A percentile compares a stretch with the other conserved stretches of the same genome.
Conservation (phyloP, 2,888 invertebrate species). For the Sussaba pulchella region DNA sequence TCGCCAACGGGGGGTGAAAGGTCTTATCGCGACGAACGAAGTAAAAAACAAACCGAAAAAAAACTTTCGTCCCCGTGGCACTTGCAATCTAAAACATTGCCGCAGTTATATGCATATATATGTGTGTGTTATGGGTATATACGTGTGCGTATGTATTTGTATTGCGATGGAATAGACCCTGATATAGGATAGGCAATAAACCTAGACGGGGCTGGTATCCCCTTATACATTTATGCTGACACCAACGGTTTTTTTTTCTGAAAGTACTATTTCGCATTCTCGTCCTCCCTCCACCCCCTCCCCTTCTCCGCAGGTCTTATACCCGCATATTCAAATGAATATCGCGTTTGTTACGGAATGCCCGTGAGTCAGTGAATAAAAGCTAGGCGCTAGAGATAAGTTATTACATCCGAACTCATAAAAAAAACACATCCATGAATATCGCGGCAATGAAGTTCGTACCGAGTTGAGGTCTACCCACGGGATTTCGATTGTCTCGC, state of each 20-base stretch:
- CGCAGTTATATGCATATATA: constrained; percentile 21
- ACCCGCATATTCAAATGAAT: constrained; percentile 75
- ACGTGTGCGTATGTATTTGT: constrained; percentile 47
- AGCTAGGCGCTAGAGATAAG: constrained; percentile 73
- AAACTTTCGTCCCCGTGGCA: constrained; percentile 57
- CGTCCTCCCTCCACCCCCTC: constrained; percentile 25
- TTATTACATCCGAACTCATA: constrained; percentile 75
- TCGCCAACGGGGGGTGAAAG: constrained; percentile 40
- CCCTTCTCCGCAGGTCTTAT: neutral
- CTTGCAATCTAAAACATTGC: constrained; percentile 65
- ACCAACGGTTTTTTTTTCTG: constrained; percentile 51
- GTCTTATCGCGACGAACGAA: constrained; percentile 55
- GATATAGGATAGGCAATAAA: constrained; percentile 63
- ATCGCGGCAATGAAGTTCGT: constrained; percentile 55
- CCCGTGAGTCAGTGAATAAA: constrained; percentile 70
- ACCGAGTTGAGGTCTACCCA: constrained; percentile 27
- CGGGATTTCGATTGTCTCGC: constrained; percentile 38
- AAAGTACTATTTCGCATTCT: constrained; percentile 37
- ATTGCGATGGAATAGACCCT: constrained; percentile 53
- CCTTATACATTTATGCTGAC: constrained; percentile 62
- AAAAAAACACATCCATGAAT: constrained; percentile 76
- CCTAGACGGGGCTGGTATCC: constrained; percentile 45
- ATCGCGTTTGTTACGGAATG: constrained; percentile 71
- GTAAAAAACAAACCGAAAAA: constrained; percentile 33
- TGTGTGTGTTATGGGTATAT: neutral